Evolutionary conservation across 2,113 vertebrate species (phyloP).

Genomic region (Ceratotherium simum): DNA sequence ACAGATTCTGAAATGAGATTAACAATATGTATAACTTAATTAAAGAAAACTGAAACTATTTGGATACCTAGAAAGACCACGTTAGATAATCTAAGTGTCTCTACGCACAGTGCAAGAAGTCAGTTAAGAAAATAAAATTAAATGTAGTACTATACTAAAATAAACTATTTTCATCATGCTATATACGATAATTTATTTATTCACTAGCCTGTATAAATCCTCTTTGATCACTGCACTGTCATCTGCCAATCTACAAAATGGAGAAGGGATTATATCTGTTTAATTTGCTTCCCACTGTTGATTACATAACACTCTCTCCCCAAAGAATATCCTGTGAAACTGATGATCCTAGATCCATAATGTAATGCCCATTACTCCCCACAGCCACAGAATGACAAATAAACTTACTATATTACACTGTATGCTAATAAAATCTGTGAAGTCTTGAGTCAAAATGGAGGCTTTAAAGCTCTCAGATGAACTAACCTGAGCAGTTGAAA

Average conservation of each 20-base stretch:
- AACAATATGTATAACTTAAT: conserved; percentile 13
- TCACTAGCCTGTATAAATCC: not conserved
- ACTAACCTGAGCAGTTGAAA: not conserved
- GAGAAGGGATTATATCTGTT: not conserved
- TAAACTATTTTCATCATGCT: not conserved
- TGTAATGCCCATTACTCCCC: not conserved
- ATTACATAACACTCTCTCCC: not conserved
- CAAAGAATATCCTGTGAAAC: not conserved
- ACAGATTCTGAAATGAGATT: conserved; percentile 28
- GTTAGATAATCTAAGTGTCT: conserved; percentile 75
- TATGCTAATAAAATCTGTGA: conserved; percentile 19
- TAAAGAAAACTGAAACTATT: conserved; percentile 62
- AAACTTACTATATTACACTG: not conserved
- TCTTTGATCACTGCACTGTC: not conserved
- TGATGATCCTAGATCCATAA: not conserved
- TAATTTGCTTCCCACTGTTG: conserved; percentile 38
- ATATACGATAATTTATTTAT: not conserved
- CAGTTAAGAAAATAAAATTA: conserved; percentile 42
- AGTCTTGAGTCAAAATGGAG: conserved; percentile 15
- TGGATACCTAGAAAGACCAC: conserved; percentile 57
- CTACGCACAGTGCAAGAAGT: conserved; percentile 34
- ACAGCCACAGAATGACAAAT: not conserved
- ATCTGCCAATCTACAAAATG: conserved; percentile 47
- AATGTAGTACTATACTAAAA: not conserved
- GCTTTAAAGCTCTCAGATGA: not conserved